Evolutionary conservation across 2,113 vertebrate genomes (phyloP).

Genomic region (Ptyas mucosa): DNA sequence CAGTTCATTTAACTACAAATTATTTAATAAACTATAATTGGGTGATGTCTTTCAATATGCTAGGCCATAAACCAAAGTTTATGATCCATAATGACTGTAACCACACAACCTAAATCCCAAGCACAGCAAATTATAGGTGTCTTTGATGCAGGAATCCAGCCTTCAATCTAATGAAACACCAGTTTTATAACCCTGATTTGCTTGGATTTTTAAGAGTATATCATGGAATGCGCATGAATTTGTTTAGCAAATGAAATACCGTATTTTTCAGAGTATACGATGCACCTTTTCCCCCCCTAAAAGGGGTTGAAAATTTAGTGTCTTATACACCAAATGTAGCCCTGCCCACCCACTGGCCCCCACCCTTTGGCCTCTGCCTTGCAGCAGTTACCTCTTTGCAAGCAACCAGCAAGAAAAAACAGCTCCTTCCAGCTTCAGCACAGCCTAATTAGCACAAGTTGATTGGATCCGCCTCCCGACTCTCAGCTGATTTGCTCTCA

Average conservation of each 20-base stretch:
- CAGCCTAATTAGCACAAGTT: too few species aligned
- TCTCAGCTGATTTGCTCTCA: too few species aligned
- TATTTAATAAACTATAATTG: neutral
- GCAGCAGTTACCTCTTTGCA: too few species aligned
- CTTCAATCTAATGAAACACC: neutral
- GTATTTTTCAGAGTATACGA: too few species aligned
- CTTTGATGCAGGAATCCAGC: neutral
- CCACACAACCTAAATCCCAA: neutral
- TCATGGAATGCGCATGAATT: conserved; percentile 2
- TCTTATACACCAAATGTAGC: too few species aligned
- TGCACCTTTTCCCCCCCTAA: too few species aligned
- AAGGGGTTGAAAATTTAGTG: too few species aligned
- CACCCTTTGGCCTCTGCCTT: too few species aligned
- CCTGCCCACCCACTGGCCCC: too few species aligned
- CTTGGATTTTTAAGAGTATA: neutral
- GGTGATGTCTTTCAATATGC: neutral
- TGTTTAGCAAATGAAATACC: neutral
- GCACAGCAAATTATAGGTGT: neutral
- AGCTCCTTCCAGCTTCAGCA: too few species aligned
- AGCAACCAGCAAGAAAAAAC: too few species aligned
- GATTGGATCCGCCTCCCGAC: too few species aligned
- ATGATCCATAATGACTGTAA: neutral
- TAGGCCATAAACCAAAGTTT: neutral
- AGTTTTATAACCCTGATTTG: neutral
- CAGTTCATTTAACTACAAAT: neutral